phyloP scores from a whole-genome alignment of 1,140 invertebrate genomes.

The Eciton burchellii region DNA sequence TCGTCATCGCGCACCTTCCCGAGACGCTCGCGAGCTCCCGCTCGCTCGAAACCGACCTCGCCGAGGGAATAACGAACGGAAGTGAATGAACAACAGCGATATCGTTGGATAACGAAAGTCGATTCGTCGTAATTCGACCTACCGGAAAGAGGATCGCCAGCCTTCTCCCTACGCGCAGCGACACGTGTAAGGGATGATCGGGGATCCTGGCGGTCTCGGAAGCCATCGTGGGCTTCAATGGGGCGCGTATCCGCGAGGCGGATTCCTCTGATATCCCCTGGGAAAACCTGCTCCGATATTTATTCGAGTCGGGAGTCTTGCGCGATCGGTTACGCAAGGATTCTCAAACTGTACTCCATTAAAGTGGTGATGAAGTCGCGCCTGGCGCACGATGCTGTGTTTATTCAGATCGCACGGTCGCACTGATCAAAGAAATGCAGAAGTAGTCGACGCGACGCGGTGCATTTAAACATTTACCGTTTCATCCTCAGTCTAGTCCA shows the following conservation, averaged over 20 bases:
- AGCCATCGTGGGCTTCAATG: neutral
- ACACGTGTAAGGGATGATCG: neutral
- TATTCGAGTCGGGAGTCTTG: neutral
- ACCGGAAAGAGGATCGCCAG: neutral
- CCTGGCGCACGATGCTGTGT: neutral
- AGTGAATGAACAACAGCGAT: neutral
- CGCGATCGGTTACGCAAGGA: neutral
- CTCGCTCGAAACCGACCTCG: neutral
- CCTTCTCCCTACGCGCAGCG: neutral
- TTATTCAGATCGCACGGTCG: neutral
- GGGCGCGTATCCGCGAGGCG: neutral
- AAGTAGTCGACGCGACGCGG: neutral
- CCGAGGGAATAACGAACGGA: neutral
- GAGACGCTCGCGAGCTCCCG: no score
- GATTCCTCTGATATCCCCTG: neutral
- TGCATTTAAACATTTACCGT: neutral
- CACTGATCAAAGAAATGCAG: neutral
- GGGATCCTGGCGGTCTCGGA: neutral
- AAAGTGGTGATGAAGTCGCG: neutral
- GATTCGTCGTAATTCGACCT: no score
- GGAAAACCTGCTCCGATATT: neutral
- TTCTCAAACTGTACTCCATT: neutral
- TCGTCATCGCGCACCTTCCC: no score
- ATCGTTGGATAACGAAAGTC: slow-evolving; percentile 34
- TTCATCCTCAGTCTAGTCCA: no score